phyloP scores from a whole-genome alignment of 2,113 vertebrate species.

The Hemichromis elongatus region DNA sequence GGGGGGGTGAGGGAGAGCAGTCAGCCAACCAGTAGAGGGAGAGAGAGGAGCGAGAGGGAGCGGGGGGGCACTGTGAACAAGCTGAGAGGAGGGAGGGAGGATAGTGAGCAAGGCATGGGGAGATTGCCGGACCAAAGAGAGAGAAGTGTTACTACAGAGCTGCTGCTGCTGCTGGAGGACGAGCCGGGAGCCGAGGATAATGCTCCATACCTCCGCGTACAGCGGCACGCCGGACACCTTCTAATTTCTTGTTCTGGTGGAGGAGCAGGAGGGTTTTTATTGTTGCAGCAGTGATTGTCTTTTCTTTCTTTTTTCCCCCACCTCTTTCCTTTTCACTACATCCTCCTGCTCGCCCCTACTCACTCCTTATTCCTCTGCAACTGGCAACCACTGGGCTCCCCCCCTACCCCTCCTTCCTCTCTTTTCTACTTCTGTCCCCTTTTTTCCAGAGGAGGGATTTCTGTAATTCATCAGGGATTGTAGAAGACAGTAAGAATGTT shows the following conservation, averaged over 20 bases:
- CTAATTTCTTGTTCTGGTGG: constrained; percentile 34
- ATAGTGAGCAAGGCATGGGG: constrained; percentile 46
- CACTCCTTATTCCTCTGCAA: constrained; percentile 44
- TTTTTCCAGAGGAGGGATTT: constrained; percentile 62
- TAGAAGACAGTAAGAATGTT: constrained; percentile 70
- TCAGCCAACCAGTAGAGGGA: constrained; percentile 63
- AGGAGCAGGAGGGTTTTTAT: constrained; percentile 22
- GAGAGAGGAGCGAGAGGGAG: constrained; percentile 12
- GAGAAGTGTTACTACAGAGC: constrained; percentile 76
- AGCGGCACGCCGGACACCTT: constrained; percentile 34
- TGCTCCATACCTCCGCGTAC: constrained; percentile 56
- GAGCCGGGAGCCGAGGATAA: constrained; percentile 59
- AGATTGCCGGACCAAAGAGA: constrained; percentile 56
- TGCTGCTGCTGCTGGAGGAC: constrained; percentile 62
- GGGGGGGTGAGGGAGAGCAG: constrained; percentile 2
- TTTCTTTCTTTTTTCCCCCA: constrained; percentile 1
- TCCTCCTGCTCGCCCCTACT: constrained; percentile 40
- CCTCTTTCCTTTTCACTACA: constrained; percentile 7
- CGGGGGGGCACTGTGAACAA: constrained; percentile 42
- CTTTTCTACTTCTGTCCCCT: constrained; percentile 40
- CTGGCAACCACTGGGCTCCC: constrained; percentile 45
- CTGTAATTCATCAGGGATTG: constrained; percentile 60
- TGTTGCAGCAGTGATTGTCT: constrained; percentile 48
- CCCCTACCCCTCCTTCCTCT: constrained; percentile 3
- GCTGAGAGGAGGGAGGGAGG: constrained; percentile 39